These are phyloP conservation scores for Cheilosia grossa DNA, from an alignment of 2,888 invertebrate species.

Conservation along the genomic window DNA sequence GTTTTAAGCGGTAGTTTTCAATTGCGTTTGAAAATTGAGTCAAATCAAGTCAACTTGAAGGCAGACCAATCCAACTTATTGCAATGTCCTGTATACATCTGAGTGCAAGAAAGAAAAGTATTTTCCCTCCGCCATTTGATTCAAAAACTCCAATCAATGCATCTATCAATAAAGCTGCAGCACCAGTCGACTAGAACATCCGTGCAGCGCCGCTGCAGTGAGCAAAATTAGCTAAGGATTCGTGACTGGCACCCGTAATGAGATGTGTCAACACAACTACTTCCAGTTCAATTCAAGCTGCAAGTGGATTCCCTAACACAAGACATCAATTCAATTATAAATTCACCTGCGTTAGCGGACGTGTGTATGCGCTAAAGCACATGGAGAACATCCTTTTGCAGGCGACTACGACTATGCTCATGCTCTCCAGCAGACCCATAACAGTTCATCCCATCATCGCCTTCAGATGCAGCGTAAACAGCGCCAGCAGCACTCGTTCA, in stretches of 20 bases:
- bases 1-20: too few relatives aligned
- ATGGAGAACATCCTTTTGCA: slow-evolving; percentile 43
- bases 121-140: too few relatives aligned
- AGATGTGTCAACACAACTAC: slow-evolving; percentile 45
- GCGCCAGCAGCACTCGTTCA: slow-evolving; percentile 33
- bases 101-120: too few relatives aligned
- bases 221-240: slow-evolving; percentile 25
- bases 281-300: slow-evolving; percentile 10
- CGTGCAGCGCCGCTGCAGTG: neutral
- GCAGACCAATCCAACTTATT: too few relatives aligned
- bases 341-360: slow-evolving; percentile 57
- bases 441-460: slow-evolving; percentile 60
- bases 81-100: too few relatives aligned
- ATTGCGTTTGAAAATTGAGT: too few relatives aligned
- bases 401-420: slow-evolving; percentile 32
- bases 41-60: too few relatives aligned
- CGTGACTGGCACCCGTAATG: slow-evolving; percentile 45
- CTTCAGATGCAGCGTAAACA: slow-evolving; percentile 27
- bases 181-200: too few relatives aligned
- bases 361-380: slow-evolving; percentile 16
- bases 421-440: slow-evolving; percentile 20
- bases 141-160: too few relatives aligned
- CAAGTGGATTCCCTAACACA: slow-evolving; percentile 44
- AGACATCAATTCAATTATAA: slow-evolving; percentile 60
- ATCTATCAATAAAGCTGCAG: too few relatives aligned